Conservation (phyloP, 2,113 vertebrate genomes). For the Nipponia nippon region DNA sequence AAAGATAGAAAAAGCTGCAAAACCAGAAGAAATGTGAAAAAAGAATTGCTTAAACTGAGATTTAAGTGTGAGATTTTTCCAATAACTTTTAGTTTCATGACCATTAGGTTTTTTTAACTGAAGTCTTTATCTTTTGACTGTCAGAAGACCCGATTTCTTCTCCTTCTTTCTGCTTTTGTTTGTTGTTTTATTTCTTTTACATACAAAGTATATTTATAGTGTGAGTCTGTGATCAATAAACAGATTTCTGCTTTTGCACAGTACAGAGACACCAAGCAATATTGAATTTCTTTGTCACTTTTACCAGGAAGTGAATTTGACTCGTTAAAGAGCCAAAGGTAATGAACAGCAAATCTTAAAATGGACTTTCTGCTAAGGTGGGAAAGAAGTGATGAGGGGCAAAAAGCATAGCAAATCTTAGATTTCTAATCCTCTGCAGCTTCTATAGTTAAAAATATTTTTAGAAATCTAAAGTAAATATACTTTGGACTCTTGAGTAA, state of each 20-base stretch:
- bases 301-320: not conserved
- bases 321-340: not conserved
- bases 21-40: no score
- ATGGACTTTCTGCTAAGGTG: not conserved
- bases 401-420: not conserved
- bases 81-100: not conserved
- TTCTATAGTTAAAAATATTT: not conserved
- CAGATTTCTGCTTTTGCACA: not conserved
- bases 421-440: not conserved
- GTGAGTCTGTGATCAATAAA: not conserved
- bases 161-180: not conserved
- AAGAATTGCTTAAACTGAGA: not conserved
- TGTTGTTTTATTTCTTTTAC: not conserved
- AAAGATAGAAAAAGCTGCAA: no score
- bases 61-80: not conserved
- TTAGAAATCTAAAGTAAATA: not conserved
- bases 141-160: not conserved
- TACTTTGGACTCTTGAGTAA: not conserved
- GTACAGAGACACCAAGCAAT: not conserved
- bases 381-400: not conserved
- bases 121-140: not conserved
- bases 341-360: not conserved
- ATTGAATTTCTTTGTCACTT: not conserved
- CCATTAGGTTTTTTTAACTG: not conserved
- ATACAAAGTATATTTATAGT: not conserved